phyloP scores from a whole-genome alignment of 2,888 invertebrate genomes.

The Acronicta aceris region DNA sequence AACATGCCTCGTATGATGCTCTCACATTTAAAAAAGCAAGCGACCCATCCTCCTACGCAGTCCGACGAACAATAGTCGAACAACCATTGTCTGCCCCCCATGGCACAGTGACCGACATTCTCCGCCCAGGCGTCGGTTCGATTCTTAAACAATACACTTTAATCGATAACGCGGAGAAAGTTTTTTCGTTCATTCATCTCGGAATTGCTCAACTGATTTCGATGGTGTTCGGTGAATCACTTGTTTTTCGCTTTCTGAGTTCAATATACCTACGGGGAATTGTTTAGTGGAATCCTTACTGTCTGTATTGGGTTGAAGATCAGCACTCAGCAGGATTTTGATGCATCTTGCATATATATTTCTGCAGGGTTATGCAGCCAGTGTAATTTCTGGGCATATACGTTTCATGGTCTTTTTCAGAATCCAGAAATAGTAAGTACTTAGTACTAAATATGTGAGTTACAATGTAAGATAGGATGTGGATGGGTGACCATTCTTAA shows the following conservation, averaged over 20 bases:
- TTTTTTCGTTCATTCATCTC: constrained; percentile 33
- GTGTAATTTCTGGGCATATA: no score
- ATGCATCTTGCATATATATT: no score
- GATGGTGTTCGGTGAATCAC: constrained; percentile 29
- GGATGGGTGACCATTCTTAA: no score
- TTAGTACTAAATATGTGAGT: no score
- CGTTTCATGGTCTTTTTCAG: no score
- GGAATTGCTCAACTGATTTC: constrained; percentile 38
- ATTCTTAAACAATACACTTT: constrained; percentile 41
- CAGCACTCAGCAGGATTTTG: no score
- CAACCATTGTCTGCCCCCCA: constrained; percentile 43
- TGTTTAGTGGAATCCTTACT: background rate
- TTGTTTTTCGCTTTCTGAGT: constrained; percentile 36
- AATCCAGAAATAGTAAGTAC: no score
- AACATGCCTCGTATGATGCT: constrained; percentile 7
- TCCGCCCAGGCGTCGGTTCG: constrained; percentile 22
- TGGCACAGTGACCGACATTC: constrained; percentile 47
- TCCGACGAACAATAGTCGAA: constrained; percentile 29
- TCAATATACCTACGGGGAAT: constrained; percentile 6
- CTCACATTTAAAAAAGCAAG: constrained; percentile 28
- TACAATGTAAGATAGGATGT: no score
- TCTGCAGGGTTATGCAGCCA: no score
- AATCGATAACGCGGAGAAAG: constrained; percentile 49
- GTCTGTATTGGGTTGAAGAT: no score
- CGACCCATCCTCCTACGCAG: constrained; percentile 36